A percentile compares a stretch with the other conserved stretches of the same genome.
Evolutionary conservation across 2,888 invertebrate genomes (phyloP).

Genomic region (Cephus pulcher): DNA sequence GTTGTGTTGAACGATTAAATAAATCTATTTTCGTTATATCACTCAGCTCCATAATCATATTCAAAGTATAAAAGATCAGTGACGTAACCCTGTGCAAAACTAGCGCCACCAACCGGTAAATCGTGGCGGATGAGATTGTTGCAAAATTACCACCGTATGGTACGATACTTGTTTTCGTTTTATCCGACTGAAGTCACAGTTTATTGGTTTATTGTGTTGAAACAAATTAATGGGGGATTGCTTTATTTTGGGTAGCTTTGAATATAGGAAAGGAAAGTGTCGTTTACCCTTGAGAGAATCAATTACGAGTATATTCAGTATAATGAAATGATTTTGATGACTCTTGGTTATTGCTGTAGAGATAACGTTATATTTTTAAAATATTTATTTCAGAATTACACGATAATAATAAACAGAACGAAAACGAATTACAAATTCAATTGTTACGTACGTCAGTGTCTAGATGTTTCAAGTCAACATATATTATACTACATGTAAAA

Average conservation of each 20-base stretch:
- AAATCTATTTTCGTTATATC: background rate
- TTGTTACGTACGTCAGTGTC: constrained; percentile 26
- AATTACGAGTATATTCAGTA: background rate
- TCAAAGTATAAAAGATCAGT: background rate
- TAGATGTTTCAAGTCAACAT: constrained; percentile 29
- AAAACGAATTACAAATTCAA: constrained; percentile 27
- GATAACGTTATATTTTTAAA: constrained; percentile 40
- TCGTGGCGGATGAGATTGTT: background rate
- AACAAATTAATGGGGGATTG: background rate
- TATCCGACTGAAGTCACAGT: background rate
- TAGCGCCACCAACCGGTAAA: background rate
- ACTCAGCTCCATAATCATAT: background rate
- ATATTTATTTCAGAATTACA: constrained; percentile 61
- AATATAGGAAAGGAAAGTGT: background rate
- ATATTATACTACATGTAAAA: constrained; percentile 34
- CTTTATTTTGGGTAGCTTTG: background rate
- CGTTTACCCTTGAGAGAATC: background rate
- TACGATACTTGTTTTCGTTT: background rate
- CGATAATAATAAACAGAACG: constrained; percentile 42
- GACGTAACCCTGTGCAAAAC: background rate
- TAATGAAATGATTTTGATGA: background rate
- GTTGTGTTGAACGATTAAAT: background rate
- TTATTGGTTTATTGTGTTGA: background rate
- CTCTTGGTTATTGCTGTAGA: background rate
- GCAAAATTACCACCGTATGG: background rate